phyloP scores from a whole-genome alignment of 37 sponge, comb jelly and placozoan species.

The Halichondria panicea region DNA sequence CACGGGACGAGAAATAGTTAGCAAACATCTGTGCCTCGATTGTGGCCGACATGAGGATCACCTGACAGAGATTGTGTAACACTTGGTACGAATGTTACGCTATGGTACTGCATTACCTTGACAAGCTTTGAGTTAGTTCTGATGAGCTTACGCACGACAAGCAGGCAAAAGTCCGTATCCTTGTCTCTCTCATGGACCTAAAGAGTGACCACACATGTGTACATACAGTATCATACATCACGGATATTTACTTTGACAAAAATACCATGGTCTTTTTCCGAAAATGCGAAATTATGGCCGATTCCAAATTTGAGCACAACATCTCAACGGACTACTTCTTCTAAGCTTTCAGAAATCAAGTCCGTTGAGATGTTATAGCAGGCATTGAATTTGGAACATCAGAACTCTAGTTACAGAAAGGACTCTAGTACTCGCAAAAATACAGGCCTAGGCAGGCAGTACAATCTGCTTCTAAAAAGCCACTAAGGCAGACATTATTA shows the following conservation, averaged over 20 bases:
- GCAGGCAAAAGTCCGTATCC: slow-evolving; percentile 90
- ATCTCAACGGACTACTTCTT: too few species aligned
- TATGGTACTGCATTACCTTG: slow-evolving; percentile 46
- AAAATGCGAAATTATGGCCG: too few species aligned
- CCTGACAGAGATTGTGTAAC: slow-evolving; percentile 15
- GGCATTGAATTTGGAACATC: too few species aligned
- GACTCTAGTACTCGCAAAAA: too few species aligned
- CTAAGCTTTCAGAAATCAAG: too few species aligned
- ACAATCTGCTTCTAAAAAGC: too few species aligned
- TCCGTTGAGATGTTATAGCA: too few species aligned
- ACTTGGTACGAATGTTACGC: background rate
- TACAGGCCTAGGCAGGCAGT: too few species aligned
- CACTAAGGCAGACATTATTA: too few species aligned
- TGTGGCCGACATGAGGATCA: slow-evolving; percentile 96
- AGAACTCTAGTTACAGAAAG: too few species aligned
- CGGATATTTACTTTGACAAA: background rate
- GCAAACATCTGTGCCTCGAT: slow-evolving; percentile 73
- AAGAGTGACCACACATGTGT: background rate
- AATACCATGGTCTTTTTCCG: background rate
- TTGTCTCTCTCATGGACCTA: slow-evolving; percentile 92
- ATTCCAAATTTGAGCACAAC: too few species aligned
- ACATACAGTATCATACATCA: background rate
- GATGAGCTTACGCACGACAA: slow-evolving; percentile 82
- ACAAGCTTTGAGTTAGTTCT: slow-evolving; percentile 83
- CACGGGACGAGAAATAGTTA: slow-evolving; percentile 63